phyloP scores from a whole-genome alignment of 2,888 invertebrate genomes.

The Eristalinus aeneus region DNA sequence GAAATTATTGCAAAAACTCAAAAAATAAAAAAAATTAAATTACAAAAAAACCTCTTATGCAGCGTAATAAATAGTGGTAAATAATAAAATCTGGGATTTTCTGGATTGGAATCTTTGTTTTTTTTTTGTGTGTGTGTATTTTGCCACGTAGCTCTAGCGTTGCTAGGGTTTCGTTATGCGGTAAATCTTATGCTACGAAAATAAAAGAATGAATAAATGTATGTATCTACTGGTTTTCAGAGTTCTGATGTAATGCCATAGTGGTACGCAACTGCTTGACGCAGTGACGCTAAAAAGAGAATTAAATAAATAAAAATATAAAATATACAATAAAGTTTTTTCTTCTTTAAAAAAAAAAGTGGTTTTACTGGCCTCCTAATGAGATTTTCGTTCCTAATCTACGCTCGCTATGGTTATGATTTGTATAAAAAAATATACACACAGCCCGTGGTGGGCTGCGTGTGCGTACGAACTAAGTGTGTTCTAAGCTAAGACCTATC shows the following conservation, averaged over 20 bases:
- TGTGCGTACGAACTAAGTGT: neutral
- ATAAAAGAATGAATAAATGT: conserved; percentile 19
- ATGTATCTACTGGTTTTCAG: conserved; percentile 60
- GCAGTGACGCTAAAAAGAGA: neutral
- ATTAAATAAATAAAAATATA: conserved; percentile 56
- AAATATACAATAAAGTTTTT: conserved; percentile 55
- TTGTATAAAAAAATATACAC: conserved; percentile 12
- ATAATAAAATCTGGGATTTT: conserved; percentile 56
- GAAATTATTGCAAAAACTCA: conserved; percentile 36
- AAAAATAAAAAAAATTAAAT: conserved; percentile 26
- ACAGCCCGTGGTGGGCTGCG: neutral
- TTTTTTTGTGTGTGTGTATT: neutral
- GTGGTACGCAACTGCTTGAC: neutral
- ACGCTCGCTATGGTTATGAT: conserved; percentile 5
- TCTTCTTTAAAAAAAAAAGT: conserved; percentile 46
- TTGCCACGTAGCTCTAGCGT: neutral
- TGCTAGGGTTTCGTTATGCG: neutral
- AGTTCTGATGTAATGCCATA: conserved; percentile 59
- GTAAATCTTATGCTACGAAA: neutral
- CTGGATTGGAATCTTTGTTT: conserved; percentile 53
- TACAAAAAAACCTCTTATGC: conserved; percentile 43
- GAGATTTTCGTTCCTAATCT: conserved; percentile 65
- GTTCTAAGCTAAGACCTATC: conserved; percentile 39
- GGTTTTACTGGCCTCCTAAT: conserved; percentile 70
- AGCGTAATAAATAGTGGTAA: conserved; percentile 58